A percentile compares a stretch with the other conserved stretches of the same genome.
Evolutionary conservation across 2,113 vertebrate genomes (phyloP).

Genomic region (Oryzias melastigma): DNA sequence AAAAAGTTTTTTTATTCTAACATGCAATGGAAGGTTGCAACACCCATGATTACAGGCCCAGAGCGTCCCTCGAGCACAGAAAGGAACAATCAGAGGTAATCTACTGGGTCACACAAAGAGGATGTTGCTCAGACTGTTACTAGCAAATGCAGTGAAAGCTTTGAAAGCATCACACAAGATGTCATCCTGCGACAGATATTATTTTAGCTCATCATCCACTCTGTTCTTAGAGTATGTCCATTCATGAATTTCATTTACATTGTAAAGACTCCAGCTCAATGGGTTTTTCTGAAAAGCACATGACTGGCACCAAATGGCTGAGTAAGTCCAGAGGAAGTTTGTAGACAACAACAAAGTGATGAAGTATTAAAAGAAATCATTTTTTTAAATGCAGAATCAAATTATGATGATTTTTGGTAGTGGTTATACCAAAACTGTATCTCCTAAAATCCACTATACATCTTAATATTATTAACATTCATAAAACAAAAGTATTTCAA

Average conservation of each 20-base stretch:
- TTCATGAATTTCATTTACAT: slow-evolving; percentile 42
- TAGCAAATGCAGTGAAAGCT: slow-evolving; percentile 10
- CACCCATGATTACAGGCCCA: not conserved
- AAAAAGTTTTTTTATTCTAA: not conserved
- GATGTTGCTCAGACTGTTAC: not conserved
- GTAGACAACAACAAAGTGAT: not conserved
- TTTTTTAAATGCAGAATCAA: no score
- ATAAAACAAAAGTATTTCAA: no score
- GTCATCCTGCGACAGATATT: slow-evolving; percentile 34
- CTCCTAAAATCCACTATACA: no score
- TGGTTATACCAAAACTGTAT: no score
- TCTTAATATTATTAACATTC: no score
- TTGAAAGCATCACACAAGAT: slow-evolving; percentile 11
- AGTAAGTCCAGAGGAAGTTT: not conserved
- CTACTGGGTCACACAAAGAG: not conserved
- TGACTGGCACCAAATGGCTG: slow-evolving; percentile 1
- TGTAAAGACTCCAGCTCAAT: slow-evolving; percentile 3
- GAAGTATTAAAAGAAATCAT: not conserved
- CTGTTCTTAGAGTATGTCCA: slow-evolving; percentile 7
- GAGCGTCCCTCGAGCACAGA: slow-evolving; percentile 10
- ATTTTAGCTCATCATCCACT: slow-evolving; percentile 22
- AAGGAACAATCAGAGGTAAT: slow-evolving; percentile 11
- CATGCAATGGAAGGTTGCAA: slow-evolving; percentile 4
- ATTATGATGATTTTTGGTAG: no score
- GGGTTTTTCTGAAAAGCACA: not conserved